These are phyloP conservation scores for Trichonephila inaurata DNA, from an alignment of 1,140 invertebrate genomes.

Conservation along the genomic window DNA sequence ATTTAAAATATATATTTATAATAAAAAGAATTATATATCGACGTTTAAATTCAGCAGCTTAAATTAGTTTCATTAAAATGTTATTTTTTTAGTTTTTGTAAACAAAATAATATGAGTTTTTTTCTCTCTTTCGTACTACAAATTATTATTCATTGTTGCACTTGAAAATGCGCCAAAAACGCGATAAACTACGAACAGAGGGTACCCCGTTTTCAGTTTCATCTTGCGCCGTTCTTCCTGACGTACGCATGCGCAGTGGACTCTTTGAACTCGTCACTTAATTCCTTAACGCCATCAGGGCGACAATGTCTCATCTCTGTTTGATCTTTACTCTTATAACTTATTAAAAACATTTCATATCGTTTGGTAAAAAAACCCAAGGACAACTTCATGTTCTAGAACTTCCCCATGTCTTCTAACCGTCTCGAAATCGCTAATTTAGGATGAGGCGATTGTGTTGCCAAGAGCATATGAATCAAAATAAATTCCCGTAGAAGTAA, in stretches of 20 bases:
- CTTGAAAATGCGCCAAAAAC: background rate
- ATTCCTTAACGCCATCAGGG: slow-evolving; percentile 51
- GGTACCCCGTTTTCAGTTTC: background rate
- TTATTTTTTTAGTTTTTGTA: no score
- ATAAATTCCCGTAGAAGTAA: background rate
- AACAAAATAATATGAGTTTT: no score
- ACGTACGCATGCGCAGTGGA: slow-evolving; percentile 55
- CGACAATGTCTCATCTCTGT: slow-evolving; percentile 44
- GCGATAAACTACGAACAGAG: background rate
- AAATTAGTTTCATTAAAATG: no score
- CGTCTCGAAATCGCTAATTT: background rate
- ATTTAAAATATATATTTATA: no score
- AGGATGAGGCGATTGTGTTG: slow-evolving; percentile 27
- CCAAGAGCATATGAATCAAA: slow-evolving; percentile 21
- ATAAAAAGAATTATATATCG: no score
- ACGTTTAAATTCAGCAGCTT: no score
- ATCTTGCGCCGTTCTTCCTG: background rate
- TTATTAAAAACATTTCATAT: slow-evolving; percentile 60
- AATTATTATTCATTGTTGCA: no score
- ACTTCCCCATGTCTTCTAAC: background rate
- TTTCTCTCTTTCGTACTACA: no score
- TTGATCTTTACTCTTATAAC: slow-evolving; percentile 60
- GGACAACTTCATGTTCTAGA: slow-evolving; percentile 35
- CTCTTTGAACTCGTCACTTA: background rate
- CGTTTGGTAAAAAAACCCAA: background rate